Evolutionary conservation across 2,888 invertebrate genomes (phyloP).

Genomic region (Drosophila birchii): DNA sequence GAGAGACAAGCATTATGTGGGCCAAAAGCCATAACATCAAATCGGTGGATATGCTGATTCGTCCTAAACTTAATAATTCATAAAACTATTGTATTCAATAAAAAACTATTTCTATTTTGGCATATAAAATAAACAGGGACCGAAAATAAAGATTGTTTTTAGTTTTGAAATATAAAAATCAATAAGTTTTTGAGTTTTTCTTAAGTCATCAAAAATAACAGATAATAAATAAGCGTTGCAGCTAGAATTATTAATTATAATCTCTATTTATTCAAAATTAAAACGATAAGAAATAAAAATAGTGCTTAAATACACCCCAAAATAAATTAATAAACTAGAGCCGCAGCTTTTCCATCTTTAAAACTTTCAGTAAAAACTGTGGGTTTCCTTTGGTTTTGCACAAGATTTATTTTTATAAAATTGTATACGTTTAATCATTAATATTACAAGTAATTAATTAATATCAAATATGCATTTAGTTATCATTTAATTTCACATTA

Average conservation of each 20-base stretch:
- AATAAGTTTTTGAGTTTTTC: too few relatives aligned
- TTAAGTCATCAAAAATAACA: too few relatives aligned
- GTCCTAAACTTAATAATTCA: background rate
- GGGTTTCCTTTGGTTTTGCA: constrained; percentile 53
- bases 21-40: constrained; percentile 3
- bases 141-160: too few relatives aligned
- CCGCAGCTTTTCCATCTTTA: background rate
- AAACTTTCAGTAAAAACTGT: constrained; percentile 9
- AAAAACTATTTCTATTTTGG: background rate
- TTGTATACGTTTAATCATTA: constrained; percentile 82
- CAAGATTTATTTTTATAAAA: constrained; percentile 82
- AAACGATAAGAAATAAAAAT: background rate
- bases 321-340: background rate
- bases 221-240: background rate
- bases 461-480: constrained; percentile 82
- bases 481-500: constrained; percentile 76
- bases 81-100: too few relatives aligned
- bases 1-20: constrained; percentile 4
- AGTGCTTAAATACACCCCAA: background rate
- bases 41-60: constrained; percentile 1
- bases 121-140: background rate
- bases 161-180: too few relatives aligned
- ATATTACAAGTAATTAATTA: constrained; percentile 82
- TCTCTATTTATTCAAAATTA: background rate
- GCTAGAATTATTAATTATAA: background rate